These are phyloP conservation scores for Hylyphantes graminicola DNA, from an alignment of 1,140 invertebrate genomes.

Conservation along the genomic window DNA sequence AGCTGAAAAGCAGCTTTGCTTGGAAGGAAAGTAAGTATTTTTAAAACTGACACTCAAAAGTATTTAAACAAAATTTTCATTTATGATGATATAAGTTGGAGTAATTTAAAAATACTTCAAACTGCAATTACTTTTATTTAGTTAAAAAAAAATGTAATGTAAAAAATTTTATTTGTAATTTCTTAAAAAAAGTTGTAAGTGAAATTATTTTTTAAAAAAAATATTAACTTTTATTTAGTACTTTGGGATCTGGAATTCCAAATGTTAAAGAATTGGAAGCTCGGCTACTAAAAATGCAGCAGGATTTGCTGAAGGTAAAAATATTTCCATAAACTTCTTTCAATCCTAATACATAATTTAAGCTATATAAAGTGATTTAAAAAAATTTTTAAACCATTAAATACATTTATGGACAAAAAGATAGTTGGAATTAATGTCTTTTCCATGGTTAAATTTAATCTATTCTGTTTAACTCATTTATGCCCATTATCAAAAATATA, in stretches of 20 bases:
- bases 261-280: slow-evolving; percentile 65
- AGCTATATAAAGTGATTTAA: too few species aligned
- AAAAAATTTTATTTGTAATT: too few species aligned
- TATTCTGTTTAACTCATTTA: too few species aligned
- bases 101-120: background rate
- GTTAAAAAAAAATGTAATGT: background rate
- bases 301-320: slow-evolving; percentile 67
- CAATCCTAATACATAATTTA: too few species aligned
- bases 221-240: slow-evolving; percentile 12
- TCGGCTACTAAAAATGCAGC: slow-evolving; percentile 65
- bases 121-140: background rate
- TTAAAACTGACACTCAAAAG: background rate
- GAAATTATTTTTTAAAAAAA: background rate
- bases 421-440: too few species aligned
- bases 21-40: slow-evolving; percentile 46
- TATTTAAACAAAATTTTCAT: background rate
- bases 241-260: slow-evolving; percentile 14
- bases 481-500: too few species aligned
- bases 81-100: background rate
- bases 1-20: slow-evolving; percentile 31
- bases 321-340: background rate
- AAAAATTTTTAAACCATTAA: too few species aligned
- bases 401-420: too few species aligned
- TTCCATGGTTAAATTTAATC: too few species aligned
- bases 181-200: too few species aligned